phyloP scores from a whole-genome alignment of 2,797 vertebrate genomes.

The Schizopygopsis pylzovi region DNA sequence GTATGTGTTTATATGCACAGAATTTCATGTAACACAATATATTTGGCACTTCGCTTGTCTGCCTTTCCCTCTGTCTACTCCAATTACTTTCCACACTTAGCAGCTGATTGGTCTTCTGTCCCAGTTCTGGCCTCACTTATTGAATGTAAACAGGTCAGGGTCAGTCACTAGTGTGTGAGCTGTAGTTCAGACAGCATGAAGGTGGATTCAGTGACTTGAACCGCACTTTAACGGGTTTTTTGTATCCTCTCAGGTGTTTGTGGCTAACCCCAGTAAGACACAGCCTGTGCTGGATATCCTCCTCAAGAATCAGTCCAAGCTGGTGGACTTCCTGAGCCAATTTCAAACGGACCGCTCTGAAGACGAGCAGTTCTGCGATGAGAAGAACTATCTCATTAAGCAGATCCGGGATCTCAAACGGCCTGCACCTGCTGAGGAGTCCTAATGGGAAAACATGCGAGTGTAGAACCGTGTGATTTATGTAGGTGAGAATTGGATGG shows the following conservation, averaged over 20 bases:
- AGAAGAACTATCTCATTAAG: conserved; percentile 87
- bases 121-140: neutral
- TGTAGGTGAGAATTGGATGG: conserved; percentile 49
- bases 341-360: conserved; percentile 84
- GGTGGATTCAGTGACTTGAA: neutral
- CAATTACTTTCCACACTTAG: conserved; percentile 23
- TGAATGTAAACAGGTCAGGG: neutral
- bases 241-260: conserved; percentile 76
- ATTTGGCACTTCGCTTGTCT: conserved; percentile 14
- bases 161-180: neutral
- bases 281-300: conserved; percentile 85
- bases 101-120: conserved; percentile 20
- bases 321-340: conserved; percentile 83
- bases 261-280: conserved; percentile 85
- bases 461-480: conserved; percentile 42
- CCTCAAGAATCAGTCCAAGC: conserved; percentile 85
- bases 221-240: neutral
- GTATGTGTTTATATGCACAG: conserved; percentile 59
- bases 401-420: conserved; percentile 85
- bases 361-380: conserved; percentile 86
- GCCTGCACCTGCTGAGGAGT: conserved; percentile 74
- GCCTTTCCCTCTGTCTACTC: conserved; percentile 27
- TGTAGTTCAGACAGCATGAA: conserved; percentile 3
- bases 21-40: neutral
- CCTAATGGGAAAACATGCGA: conserved; percentile 58